Percentiles rank a stretch among this genome's conserved stretches.
Evolutionary conservation across 2,888 invertebrate species (phyloP).

Genomic region (Chrysodeixis includens): DNA sequence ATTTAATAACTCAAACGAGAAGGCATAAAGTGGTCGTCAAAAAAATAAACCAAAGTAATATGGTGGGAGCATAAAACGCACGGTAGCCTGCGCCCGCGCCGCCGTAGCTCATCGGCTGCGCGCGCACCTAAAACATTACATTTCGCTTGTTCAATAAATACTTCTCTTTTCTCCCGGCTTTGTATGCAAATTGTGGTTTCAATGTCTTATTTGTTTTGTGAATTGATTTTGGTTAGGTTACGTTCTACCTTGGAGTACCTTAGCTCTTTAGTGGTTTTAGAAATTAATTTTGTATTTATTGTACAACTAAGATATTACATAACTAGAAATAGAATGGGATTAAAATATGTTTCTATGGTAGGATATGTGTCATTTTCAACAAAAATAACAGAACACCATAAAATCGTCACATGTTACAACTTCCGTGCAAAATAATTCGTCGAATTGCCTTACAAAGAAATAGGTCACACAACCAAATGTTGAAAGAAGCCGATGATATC

Average conservation of each 20-base stretch:
- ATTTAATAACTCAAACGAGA: conserved; percentile 43
- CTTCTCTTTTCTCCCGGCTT: conserved; percentile 72
- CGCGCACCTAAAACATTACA: conserved; percentile 59
- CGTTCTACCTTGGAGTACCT: conserved; percentile 8
- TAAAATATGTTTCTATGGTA: no score
- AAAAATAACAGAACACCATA: no score
- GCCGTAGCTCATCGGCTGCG: conserved; percentile 68
- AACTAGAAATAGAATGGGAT: no score
- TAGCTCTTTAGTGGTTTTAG: conserved; percentile 17
- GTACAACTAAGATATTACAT: no score
- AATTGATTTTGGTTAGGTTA: conserved; percentile 45
- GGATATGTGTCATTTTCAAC: no score
- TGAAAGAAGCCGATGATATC: background rate
- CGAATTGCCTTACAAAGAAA: background rate
- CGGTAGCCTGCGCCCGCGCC: conserved; percentile 65
- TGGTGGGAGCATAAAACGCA: conserved; percentile 63
- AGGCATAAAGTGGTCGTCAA: conserved; percentile 38
- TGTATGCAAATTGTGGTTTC: conserved; percentile 75
- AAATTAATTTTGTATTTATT: background rate
- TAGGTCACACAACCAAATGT: background rate
- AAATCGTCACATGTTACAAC: no score
- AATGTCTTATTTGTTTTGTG: conserved; percentile 63
- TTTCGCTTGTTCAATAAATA: conserved; percentile 72
- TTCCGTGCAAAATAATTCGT: no score
- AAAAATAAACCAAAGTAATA: conserved; percentile 57